A percentile compares a stretch with the other conserved stretches of the same genome.
Conservation (phyloP, 1,140 invertebrate genomes). For the Portunus trituberculatus region DNA sequence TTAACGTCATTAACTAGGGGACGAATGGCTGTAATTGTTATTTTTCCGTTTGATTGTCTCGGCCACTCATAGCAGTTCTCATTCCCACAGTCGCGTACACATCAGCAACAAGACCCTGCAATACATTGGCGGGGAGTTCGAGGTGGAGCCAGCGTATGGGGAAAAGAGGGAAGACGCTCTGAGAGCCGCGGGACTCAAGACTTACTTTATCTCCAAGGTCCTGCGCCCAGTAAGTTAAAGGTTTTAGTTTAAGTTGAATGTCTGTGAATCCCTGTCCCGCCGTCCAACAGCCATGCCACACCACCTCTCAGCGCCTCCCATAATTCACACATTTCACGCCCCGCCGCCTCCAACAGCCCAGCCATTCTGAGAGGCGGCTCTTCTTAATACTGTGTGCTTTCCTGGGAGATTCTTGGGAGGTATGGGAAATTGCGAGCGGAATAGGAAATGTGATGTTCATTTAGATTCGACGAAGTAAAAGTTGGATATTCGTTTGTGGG, state of each 20-base stretch:
- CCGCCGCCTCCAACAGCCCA: no score
- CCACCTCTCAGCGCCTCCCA: not conserved
- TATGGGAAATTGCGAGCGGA: no score
- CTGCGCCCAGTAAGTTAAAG: constrained; percentile 85
- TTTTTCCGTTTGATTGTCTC: no score
- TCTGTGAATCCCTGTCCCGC: not conserved
- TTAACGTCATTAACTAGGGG: no score
- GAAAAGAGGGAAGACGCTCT: constrained; percentile 93
- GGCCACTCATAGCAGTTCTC: no score
- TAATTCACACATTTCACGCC: not conserved
- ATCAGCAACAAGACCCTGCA: constrained; percentile 95
- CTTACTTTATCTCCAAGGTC: constrained; percentile 94
- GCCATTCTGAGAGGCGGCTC: no score
- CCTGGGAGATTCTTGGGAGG: no score
- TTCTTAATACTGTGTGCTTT: no score
- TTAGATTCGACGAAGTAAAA: no score
- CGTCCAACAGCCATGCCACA: not conserved
- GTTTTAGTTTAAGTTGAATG: not conserved
- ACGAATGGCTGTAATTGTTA: no score
- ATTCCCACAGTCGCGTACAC: constrained; percentile 89
- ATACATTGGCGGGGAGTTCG: constrained; percentile 95
- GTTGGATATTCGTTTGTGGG: no score
- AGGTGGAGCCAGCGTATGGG: constrained; percentile 95
- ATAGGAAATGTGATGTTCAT: no score
- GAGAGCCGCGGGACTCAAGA: constrained; percentile 92